phyloP scores from a whole-genome alignment of 2,888 invertebrate genomes.

The Sinhomidia bicolor region DNA sequence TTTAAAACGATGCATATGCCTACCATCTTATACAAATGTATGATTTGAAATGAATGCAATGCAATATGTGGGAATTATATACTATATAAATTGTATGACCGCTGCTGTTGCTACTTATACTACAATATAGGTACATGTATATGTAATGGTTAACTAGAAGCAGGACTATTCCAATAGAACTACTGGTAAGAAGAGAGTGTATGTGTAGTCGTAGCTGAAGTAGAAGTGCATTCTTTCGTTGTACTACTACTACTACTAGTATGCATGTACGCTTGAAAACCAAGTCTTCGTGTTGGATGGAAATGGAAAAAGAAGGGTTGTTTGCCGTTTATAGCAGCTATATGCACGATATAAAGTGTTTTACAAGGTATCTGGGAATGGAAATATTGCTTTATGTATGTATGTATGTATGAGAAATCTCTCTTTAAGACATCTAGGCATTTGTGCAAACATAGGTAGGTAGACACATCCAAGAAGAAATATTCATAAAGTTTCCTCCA shows the following conservation, averaged over 20 bases:
- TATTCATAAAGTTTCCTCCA: conserved; percentile 53
- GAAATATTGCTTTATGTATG: background rate
- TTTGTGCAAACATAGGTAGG: background rate
- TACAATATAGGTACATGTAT: background rate
- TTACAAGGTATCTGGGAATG: too few species aligned
- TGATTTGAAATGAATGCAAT: background rate
- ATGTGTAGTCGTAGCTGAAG: too few species aligned
- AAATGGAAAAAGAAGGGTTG: background rate
- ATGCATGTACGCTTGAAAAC: background rate
- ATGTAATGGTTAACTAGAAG: too few species aligned
- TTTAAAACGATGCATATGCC: background rate
- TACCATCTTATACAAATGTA: background rate
- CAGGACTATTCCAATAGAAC: too few species aligned
- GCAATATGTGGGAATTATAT: background rate
- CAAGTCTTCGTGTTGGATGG: background rate
- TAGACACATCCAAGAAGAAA: too few species aligned
- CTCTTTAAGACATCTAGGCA: background rate
- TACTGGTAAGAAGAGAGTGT: too few species aligned
- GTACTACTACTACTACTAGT: too few species aligned
- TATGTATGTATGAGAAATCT: background rate
- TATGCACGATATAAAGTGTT: too few species aligned
- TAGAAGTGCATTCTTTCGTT: too few species aligned
- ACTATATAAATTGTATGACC: background rate
- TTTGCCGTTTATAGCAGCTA: background rate
- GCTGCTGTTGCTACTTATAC: background rate